Base-by-base conservation (phyloP, 1,140 invertebrate species). In the Alviniconcha marisindica region DNA sequence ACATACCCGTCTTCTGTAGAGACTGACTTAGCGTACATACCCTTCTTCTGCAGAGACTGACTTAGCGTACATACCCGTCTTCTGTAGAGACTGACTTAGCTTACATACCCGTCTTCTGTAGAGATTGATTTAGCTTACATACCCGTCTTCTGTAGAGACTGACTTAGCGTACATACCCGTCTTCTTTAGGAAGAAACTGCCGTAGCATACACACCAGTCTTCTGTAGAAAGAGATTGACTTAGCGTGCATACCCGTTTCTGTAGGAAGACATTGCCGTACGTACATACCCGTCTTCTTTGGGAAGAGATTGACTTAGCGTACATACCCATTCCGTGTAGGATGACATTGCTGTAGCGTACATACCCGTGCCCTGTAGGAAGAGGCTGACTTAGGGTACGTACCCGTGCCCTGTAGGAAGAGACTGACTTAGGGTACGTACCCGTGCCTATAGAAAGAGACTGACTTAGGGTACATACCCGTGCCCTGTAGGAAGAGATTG, bases 401-500 rank as follows among this genome's bases (percentile, higher is more conserved):
- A 2, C 2, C 18, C 54, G 28, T 56, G 54, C 3, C 5, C 5
- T 24, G 18, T 24, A n/a, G 28, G 21, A 56, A 56, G 18, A 4
- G 28, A 51, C 48, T 51, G 0, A 12, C 21, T 15, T 21, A 15
- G 48, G 12, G 12, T 0, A 12, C 21, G 48, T 51, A 51, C 48
- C 1, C 12, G 12, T 51, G 18, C 48, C 12, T 15, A 12, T 21
- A 60, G 21, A 60, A 60, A 60, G n/a, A 60, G 24, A 60, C 18
- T 10, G 7, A 60, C 7, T 12, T 5, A 24, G 15, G 7, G 3
- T 31, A 33, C 78, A 5, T 66, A 80, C 89, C 73, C 83, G 86
- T 84, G 33, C 89, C 89, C 18, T 87, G 80, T 2, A 88, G 18
- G 51, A 83, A 90, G 48, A 88, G 63, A 33, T 83, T 28, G 2